Conservation (phyloP, 2,113 vertebrate genomes). For the Lagopus muta region DNA sequence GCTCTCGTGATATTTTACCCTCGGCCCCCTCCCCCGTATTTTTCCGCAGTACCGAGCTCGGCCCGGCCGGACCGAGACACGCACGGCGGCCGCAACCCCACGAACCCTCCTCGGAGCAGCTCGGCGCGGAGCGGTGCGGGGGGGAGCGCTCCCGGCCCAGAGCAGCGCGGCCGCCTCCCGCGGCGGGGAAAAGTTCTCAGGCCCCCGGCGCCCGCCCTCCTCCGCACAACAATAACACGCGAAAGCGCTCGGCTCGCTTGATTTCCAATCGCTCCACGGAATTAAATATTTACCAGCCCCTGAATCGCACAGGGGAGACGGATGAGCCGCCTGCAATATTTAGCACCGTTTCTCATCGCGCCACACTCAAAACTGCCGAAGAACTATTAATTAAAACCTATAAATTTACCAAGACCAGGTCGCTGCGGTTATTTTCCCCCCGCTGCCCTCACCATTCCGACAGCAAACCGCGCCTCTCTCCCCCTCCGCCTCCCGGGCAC, state of each 20-base stretch:
- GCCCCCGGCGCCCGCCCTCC: neutral
- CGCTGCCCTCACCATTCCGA: constrained; percentile 57
- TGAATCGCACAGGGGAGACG: constrained; percentile 17
- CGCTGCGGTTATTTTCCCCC: constrained; percentile 74
- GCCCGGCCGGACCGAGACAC: neutral
- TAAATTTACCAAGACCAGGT: constrained; percentile 68
- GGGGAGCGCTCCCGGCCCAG: neutral
- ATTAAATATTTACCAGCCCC: constrained; percentile 74
- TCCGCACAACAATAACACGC: constrained; percentile 33
- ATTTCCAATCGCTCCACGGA: constrained; percentile 41
- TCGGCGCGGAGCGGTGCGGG: neutral
- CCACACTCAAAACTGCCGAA: constrained; percentile 21
- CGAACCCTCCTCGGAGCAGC: neutral
- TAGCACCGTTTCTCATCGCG: constrained; percentile 50
- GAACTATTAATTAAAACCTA: constrained; percentile 73
- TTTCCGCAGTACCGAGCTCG: neutral
- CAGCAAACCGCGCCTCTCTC: constrained; percentile 6
- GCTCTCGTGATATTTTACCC: constrained; percentile 27
- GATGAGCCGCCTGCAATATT: constrained; percentile 53
- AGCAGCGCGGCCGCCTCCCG: neutral
- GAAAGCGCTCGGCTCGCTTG: constrained; percentile 1
- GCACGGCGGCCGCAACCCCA: neutral
- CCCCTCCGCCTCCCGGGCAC: neutral
- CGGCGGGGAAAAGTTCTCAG: constrained; percentile 19
- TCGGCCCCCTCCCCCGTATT: neutral